Base-by-base conservation (phyloP, 2,113 vertebrate genomes). In the Megalops atlanticus region DNA sequence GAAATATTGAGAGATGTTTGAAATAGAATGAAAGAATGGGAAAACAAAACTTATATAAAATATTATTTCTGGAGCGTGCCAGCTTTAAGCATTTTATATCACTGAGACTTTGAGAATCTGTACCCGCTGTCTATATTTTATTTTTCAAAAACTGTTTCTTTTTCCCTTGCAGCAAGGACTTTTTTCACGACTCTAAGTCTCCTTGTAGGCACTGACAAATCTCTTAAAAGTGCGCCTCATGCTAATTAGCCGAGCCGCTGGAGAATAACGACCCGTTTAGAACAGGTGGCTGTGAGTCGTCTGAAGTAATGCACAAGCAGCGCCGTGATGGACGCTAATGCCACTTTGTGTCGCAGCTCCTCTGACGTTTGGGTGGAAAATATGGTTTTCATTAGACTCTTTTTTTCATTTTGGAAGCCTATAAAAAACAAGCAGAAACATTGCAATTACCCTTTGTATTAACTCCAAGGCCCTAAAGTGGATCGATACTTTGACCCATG, bases 391-490 rank as follows among this genome's bases (percentile, higher is more conserved):
- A 64, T 81, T 75, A 76, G 21, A 7, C n/a, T 31, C 58, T 16
- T 40, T 33, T 75, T 58, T 33, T 45, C 58, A 68, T 75, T 74
- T 81, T 68, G 14, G 73, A 64, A 81, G 43, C 40, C 33, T 36
- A 27, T 79, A 79, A 72, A 58, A 64, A 78, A 35, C 45, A 74
- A 73, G 74, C 18, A 80, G 33, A 74, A 49, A 33, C 45, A 36
- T 5, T 43, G 45, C 47, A 72, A 80, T 80, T 54, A 80, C 79
- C 47, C 70, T 58, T 73, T 36, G 33, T 36, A 80, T 58, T 73
- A 74, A 80, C 43, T 80, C 35, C 35, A 21, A 33, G 16, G 78
- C 69, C n/a, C 36, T 36, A 80, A 73, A 80, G 12, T 49, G 33
- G 45, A 74, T 80, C 79, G 36, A 80, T 73, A 73, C 33, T 49